Conservation (phyloP, 2,888 invertebrate genomes). For the Apoda limacodes region DNA sequence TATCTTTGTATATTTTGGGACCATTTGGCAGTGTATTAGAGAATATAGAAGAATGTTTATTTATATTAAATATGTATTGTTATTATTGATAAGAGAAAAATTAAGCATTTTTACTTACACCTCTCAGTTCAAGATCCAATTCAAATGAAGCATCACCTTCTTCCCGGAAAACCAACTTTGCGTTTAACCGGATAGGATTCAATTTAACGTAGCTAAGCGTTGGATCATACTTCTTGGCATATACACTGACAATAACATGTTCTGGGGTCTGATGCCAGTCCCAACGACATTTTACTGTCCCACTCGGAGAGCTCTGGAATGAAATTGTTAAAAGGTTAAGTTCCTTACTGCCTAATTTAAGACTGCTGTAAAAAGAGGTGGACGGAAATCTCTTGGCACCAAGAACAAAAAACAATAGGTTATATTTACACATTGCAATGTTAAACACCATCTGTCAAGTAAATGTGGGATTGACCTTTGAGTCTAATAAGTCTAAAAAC, state of each 20-base stretch:
- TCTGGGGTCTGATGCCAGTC: conserved; percentile 96
- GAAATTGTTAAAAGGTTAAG: conserved; percentile 8
- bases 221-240: conserved; percentile 91
- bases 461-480: too few relatives aligned
- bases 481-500: too few relatives aligned
- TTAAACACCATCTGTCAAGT: too few relatives aligned
- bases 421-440: too few relatives aligned
- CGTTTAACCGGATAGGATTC: conserved; percentile 84
- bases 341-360: too few relatives aligned
- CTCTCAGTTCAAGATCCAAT: conserved; percentile 82
- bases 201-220: conserved; percentile 79
- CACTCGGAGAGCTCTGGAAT: conserved; percentile 65
- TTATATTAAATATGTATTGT: too few relatives aligned
- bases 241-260: conserved; percentile 87
- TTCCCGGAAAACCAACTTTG: conserved; percentile 82
- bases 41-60: too few relatives aligned
- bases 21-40: too few relatives aligned
- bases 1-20: too few relatives aligned
- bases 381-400: background rate
- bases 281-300: conserved; percentile 79
- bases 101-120: too few relatives aligned
- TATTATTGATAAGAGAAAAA: too few relatives aligned
- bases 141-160: conserved; percentile 78
- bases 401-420: background rate
- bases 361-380: background rate